Conservation (phyloP, 2,888 invertebrate genomes). For the Melinaea marsaeus region DNA sequence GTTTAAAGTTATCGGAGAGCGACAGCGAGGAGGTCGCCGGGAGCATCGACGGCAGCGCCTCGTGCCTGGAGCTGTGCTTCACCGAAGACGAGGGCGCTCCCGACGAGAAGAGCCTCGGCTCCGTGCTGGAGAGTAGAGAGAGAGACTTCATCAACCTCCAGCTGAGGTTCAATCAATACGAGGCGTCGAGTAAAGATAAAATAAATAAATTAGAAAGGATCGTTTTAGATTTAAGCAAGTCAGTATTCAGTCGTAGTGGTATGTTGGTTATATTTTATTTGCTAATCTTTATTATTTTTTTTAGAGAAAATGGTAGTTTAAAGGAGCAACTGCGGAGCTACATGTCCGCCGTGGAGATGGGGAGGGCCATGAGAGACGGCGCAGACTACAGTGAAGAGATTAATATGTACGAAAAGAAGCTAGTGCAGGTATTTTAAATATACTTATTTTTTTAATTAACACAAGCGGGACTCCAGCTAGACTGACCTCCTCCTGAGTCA, state of each 20-base stretch:
- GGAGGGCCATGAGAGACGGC: slow-evolving; percentile 85
- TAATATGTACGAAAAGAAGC: slow-evolving; percentile 88
- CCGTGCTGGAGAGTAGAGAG: slow-evolving; percentile 64
- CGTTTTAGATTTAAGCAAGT: slow-evolving; percentile 82
- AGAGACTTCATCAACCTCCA: slow-evolving; percentile 73
- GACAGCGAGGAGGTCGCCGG: slow-evolving; percentile 71
- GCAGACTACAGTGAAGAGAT: slow-evolving; percentile 81
- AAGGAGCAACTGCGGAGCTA: slow-evolving; percentile 92
- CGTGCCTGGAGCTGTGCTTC: slow-evolving; percentile 71
- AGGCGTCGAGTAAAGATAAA: slow-evolving; percentile 66
- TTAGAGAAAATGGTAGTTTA: slow-evolving; percentile 88
- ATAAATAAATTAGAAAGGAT: slow-evolving; percentile 72
- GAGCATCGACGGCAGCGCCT: slow-evolving; percentile 70
- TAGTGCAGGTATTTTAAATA: slow-evolving; percentile 82
- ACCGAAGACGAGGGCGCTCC: slow-evolving; percentile 66
- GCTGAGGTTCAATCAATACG: slow-evolving; percentile 71
- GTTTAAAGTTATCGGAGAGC: slow-evolving; percentile 70
- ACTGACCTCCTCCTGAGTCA: too few relatives aligned
- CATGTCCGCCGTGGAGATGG: slow-evolving; percentile 92
- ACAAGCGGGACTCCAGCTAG: too few relatives aligned
- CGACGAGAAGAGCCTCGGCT: slow-evolving; percentile 56
- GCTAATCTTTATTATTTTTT: slow-evolving; percentile 32
- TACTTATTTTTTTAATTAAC: background rate
- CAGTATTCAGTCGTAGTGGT: slow-evolving; percentile 36
- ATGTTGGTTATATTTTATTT: slow-evolving; percentile 4